These are phyloP conservation scores for Papilio glaucus DNA, from an alignment of 1,140 invertebrate genomes.

Conservation along the genomic window DNA sequence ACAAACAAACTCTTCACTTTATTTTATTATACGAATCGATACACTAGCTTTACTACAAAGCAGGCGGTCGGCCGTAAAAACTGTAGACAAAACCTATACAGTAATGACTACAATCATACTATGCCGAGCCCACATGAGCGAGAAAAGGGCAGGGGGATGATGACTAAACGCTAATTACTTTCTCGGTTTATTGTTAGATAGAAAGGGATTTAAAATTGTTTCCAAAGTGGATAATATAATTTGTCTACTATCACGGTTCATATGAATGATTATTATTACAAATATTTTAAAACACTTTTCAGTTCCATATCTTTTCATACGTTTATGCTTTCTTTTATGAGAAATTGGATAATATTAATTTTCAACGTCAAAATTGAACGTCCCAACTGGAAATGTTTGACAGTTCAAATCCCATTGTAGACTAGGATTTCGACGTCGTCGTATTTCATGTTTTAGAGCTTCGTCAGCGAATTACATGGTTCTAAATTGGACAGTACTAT, in stretches of 20 bases:
- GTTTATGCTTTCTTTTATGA: not conserved
- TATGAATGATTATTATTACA: not conserved
- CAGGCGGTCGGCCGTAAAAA: too few relatives aligned
- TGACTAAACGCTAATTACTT: too few relatives aligned
- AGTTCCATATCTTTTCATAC: not conserved
- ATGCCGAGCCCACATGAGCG: too few relatives aligned
- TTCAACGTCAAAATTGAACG: not conserved
- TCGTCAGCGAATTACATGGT: not conserved
- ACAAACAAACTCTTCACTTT: too few relatives aligned
- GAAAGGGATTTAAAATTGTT: too few relatives aligned
- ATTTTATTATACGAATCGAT: too few relatives aligned
- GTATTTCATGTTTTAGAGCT: not conserved
- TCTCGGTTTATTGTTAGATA: too few relatives aligned
- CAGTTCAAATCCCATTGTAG: not conserved
- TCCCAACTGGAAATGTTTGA: constrained; percentile 7
- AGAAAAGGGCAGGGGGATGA: too few relatives aligned
- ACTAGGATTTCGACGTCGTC: not conserved
- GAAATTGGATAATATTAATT: not conserved
- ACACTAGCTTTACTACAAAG: too few relatives aligned
- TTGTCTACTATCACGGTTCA: not conserved
- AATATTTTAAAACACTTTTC: not conserved
- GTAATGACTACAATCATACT: too few relatives aligned
- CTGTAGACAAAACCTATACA: too few relatives aligned
- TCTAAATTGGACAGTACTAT: not conserved
- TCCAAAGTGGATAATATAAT: too few relatives aligned